Conservation (phyloP, 2,888 invertebrate genomes). For the Pammene aurita region DNA sequence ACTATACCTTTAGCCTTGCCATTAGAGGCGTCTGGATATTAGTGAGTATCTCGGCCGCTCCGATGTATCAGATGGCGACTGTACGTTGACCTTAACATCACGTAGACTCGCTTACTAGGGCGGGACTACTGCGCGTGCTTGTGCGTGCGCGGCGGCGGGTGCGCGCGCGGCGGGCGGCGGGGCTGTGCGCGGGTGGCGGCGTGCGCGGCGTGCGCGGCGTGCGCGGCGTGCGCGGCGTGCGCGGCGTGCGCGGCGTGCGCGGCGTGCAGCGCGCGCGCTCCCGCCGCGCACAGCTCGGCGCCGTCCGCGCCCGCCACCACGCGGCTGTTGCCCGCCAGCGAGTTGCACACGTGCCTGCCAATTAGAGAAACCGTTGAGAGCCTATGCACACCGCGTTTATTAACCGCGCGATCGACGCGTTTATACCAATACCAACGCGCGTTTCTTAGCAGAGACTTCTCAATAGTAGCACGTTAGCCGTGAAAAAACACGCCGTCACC, state of each 20-base stretch:
- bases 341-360: slow-evolving; percentile 80
- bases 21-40: too few relatives aligned
- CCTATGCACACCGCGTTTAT: too few relatives aligned
- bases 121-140: neutral
- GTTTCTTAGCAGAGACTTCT: too few relatives aligned
- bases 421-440: too few relatives aligned
- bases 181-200: slow-evolving; percentile 1
- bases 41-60: too few relatives aligned
- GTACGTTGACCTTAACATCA: too few relatives aligned
- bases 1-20: too few relatives aligned
- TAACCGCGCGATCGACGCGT: too few relatives aligned
- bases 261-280: slow-evolving; percentile 63
- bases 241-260: slow-evolving; percentile 47
- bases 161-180: slow-evolving; percentile 42
- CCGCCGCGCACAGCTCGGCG: slow-evolving; percentile 72
- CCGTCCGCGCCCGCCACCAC: slow-evolving; percentile 84
- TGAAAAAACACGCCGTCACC: too few relatives aligned
- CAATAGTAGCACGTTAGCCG: too few relatives aligned
- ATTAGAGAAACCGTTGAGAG: neutral
- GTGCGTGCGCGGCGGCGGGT: slow-evolving; percentile 43
- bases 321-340: slow-evolving; percentile 81
- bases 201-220: slow-evolving; percentile 41
- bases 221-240: slow-evolving; percentile 44
- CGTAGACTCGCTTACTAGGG: too few relatives aligned
- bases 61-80: too few relatives aligned